phyloP scores from a whole-genome alignment of 2,888 invertebrate genomes.

The Dendrolimus houi region DNA sequence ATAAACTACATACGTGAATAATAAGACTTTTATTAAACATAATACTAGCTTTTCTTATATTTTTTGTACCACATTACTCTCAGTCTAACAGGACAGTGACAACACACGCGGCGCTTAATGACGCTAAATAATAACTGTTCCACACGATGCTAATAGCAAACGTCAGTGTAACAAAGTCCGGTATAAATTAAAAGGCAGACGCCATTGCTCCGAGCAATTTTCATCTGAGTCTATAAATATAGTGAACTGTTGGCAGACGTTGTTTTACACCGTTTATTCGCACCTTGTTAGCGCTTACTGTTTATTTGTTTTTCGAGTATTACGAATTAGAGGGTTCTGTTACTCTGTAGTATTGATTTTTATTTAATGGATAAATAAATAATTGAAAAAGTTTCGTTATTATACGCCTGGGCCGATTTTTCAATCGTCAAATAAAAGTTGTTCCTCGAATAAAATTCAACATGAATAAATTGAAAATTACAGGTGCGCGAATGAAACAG shows the following conservation, averaged over 20 bases:
- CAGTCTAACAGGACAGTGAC: too few species aligned
- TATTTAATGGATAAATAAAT: too few species aligned
- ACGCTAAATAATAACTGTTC: neutral
- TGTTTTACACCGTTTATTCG: constrained; percentile 19
- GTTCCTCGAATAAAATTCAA: too few species aligned
- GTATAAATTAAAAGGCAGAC: neutral
- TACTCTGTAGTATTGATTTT: neutral
- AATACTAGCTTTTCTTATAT: too few species aligned
- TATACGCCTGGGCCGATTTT: too few species aligned
- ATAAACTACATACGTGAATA: too few species aligned
- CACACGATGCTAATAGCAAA: neutral
- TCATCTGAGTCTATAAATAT: neutral
- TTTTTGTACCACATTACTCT: too few species aligned
- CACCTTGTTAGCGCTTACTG: constrained; percentile 35
- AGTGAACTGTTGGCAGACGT: constrained; percentile 1
- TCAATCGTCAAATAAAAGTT: too few species aligned
- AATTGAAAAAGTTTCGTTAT: too few species aligned
- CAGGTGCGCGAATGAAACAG: too few species aligned
- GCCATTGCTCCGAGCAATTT: neutral
- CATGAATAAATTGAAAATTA: too few species aligned
- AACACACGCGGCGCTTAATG: neutral
- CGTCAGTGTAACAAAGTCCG: neutral
- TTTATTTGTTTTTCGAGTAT: constrained; percentile 8
- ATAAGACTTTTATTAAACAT: too few species aligned
- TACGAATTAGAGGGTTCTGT: constrained; percentile 16